phyloP scores from a whole-genome alignment of 2,888 invertebrate genomes.

The Loripinus fragilis region DNA sequence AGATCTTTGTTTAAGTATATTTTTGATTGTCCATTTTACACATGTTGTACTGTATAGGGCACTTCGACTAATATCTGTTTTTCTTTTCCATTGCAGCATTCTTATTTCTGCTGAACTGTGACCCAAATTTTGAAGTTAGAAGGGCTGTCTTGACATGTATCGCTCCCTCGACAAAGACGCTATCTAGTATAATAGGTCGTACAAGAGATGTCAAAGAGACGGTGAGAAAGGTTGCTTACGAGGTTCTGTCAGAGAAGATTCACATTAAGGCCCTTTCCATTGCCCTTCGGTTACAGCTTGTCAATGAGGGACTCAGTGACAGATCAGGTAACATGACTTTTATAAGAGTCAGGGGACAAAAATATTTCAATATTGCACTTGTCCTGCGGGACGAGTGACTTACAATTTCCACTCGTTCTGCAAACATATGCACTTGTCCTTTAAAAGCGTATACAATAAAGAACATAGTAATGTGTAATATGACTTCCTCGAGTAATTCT shows the following conservation, averaged over 20 bases:
- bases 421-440: no score
- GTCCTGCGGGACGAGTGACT: no score
- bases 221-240: slow-evolving; percentile 88
- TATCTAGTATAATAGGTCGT: slow-evolving; percentile 89
- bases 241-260: slow-evolving; percentile 85
- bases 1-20: no score
- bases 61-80: no score
- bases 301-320: slow-evolving; percentile 88
- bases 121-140: slow-evolving; percentile 90
- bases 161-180: slow-evolving; percentile 89
- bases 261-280: slow-evolving; percentile 87
- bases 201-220: slow-evolving; percentile 91
- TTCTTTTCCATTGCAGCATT: slow-evolving; percentile 72
- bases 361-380: no score
- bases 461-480: no score
- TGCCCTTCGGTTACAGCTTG: slow-evolving; percentile 86
- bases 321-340: slow-evolving; percentile 85
- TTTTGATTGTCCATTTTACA: no score
- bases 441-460: no score
- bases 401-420: no score
- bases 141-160: slow-evolving; percentile 89
- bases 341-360: no score
- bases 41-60: no score
- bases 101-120: slow-evolving; percentile 84
- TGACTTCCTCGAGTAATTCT: no score